Percentiles rank a stretch among this genome's conserved stretches.
Conservation (phyloP, 2,113 vertebrate species). For the Coracopsis vasa region DNA sequence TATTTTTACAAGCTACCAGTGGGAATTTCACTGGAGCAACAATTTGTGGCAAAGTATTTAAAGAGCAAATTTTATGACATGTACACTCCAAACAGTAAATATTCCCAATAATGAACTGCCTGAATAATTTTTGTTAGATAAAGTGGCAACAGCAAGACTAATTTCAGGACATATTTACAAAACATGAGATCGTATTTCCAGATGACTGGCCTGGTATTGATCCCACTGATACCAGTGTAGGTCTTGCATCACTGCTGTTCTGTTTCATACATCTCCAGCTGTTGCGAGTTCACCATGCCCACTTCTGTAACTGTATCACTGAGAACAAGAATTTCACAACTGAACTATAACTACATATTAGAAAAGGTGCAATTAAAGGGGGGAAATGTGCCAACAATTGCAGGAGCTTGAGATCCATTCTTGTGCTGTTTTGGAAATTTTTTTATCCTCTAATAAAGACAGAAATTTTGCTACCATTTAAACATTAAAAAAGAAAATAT, state of each 20-base stretch:
- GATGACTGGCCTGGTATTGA: not conserved
- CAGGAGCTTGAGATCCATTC: not conserved
- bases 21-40: not conserved
- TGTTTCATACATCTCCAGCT: not conserved
- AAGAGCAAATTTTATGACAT: slow-evolving; percentile 4
- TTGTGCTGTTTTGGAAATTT: not conserved
- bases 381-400: not conserved
- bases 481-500: not conserved
- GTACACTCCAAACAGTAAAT: not conserved
- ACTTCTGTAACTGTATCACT: not conserved
- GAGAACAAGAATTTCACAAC: not conserved
- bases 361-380: not conserved
- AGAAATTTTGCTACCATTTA: not conserved
- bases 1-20: slow-evolving; percentile 25
- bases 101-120: slow-evolving; percentile 43
- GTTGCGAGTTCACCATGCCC: not conserved
- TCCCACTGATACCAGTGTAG: not conserved
- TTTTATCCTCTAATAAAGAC: not conserved
- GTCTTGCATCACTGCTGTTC: not conserved
- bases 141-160: not conserved
- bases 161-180: not conserved
- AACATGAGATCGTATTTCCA: not conserved
- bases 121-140: not conserved
- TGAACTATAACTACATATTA: not conserved
- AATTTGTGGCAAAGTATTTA: slow-evolving; percentile 31